Evolutionary conservation across 2,888 invertebrate genomes (phyloP).

Genomic region (Vannuccia rotundouncinata): DNA sequence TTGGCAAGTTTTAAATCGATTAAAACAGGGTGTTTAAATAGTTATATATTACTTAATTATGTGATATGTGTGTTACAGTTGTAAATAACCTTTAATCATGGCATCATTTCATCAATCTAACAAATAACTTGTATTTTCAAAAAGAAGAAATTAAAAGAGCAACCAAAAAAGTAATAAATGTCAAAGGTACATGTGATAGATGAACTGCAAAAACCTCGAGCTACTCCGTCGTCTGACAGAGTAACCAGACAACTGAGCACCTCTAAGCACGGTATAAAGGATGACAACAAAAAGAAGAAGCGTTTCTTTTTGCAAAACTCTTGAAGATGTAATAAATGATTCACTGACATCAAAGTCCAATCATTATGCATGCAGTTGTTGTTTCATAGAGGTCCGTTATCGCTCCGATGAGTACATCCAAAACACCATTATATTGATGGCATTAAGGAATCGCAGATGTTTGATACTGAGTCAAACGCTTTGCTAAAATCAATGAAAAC

Average conservation of each 20-base stretch:
- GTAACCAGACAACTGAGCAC: conserved; percentile 13
- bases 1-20: too few species aligned
- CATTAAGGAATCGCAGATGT: too few species aligned
- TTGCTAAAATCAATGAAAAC: too few species aligned
- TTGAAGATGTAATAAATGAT: not conserved
- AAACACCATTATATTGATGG: conserved; percentile 25
- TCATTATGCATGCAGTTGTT: not conserved
- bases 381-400: conserved; percentile 24
- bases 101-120: too few species aligned
- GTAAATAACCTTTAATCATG: too few species aligned
- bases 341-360: conserved; percentile 18
- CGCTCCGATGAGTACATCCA: conserved; percentile 13
- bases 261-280: conserved; percentile 14
- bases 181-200: conserved; percentile 6
- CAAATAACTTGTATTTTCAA: too few species aligned
- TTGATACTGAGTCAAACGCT: too few species aligned
- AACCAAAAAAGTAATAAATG: too few species aligned
- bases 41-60: too few species aligned
- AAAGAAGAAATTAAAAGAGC: too few species aligned
- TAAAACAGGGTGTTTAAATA: too few species aligned
- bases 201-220: not conserved
- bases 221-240: not conserved
- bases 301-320: conserved; percentile 7
- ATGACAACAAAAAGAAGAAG: conserved; percentile 25
- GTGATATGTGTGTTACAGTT: too few species aligned